Base-by-base conservation (phyloP, 2,113 vertebrate genomes). In the Rhineura floridana region DNA sequence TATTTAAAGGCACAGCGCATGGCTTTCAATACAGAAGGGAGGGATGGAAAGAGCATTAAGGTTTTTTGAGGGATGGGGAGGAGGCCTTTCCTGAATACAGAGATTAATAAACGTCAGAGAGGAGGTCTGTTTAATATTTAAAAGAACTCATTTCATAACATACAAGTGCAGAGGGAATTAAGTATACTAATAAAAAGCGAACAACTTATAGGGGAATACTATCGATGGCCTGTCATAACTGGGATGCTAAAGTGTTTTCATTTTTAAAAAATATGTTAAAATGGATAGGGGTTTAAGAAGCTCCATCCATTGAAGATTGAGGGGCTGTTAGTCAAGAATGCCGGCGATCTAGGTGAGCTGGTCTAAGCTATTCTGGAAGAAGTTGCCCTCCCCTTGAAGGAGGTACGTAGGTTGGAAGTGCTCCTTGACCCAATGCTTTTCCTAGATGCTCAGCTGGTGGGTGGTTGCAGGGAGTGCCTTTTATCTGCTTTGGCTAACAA, bases 91-190 rank as follows among this genome's bases (percentile, higher is more conserved):
- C 96, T 89, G 96, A 96, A 95, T 94, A 93, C 92, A 50, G 95
- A 96, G 96, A 96, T 96, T 97, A 96, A 97, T 97, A 96, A 96
- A 65, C 96, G 96, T 96, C 97, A 96, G 95, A 96, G 96, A 96
- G 95, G 97, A 96, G 95, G 92, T 94, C 97, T 96, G 96, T 96
- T 97, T 95, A 97, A 97, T 97, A 97, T 97, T 97, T 97, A 97
- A 97, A 91, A 65, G 96, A 96, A 96, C 96, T 95, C 95, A 94
- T 94, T 94, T 96, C 96, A 94, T 95, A 95, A 39, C 94, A 94
- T 96, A 95, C 93, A 90, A 86, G 81, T 77, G 86, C 44, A 69
- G 89, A 94, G 85, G 88, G 72, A 92, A 89, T 95, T 96, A 96
- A 96, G 95, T 94, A 95, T 95, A 96, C 94, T 95, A 93, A 93